Conservation (phyloP, 2,797 vertebrate species). For the Zalophus californianus region DNA sequence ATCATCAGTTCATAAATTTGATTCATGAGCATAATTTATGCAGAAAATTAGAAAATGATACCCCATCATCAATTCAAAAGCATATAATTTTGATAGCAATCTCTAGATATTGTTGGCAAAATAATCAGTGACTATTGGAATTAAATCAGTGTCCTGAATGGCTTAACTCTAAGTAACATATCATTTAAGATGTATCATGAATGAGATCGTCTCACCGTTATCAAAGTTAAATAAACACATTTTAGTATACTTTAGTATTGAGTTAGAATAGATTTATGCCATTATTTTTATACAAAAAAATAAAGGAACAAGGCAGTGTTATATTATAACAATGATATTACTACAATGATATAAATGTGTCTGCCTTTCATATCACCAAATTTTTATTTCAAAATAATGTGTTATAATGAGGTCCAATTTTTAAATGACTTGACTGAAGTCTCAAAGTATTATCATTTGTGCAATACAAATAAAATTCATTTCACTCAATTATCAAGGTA, state of each 20-base stretch:
- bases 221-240: background rate
- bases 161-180: background rate
- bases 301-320: background rate
- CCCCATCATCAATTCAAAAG: background rate
- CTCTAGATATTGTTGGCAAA: background rate
- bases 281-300: background rate
- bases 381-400: constrained; percentile 12
- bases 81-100: background rate
- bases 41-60: background rate
- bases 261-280: background rate
- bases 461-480: background rate
- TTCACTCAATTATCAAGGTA: background rate
- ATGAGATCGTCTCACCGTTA: background rate
- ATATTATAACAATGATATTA: background rate
- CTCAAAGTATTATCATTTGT: background rate
- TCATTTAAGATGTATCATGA: background rate
- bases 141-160: background rate
- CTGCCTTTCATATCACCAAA: background rate
- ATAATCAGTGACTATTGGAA: background rate
- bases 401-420: background rate
- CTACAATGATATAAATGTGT: background rate
- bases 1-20: background rate
- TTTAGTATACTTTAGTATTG: background rate
- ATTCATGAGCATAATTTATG: background rate
- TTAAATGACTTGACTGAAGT: background rate